Conservation (phyloP, 2,888 invertebrate genomes). For the Archips xylosteana region DNA sequence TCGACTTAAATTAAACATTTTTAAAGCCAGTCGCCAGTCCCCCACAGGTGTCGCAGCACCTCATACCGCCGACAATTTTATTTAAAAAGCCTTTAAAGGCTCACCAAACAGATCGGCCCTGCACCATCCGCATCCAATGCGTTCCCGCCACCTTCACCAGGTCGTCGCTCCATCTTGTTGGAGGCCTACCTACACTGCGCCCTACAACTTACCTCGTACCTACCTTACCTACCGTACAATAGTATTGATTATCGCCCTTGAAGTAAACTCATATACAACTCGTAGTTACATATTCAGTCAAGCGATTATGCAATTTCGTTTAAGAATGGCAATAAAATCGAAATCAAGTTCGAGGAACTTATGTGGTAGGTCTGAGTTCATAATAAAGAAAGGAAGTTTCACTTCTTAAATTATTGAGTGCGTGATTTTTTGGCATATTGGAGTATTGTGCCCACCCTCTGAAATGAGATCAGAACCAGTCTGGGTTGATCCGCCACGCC, state of each 20-base stretch:
- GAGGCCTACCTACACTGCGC: no score
- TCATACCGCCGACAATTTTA: neutral
- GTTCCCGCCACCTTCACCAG: no score
- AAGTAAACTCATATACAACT: neutral
- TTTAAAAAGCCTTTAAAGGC: neutral
- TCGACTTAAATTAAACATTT: no score
- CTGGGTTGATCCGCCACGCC: conserved; percentile 53
- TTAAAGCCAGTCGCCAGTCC: no score
- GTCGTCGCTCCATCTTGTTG: no score
- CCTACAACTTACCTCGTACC: no score
- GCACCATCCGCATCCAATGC: no score
- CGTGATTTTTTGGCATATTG: conserved; percentile 63
- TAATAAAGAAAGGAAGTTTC: conserved; percentile 60
- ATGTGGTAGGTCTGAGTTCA: conserved; percentile 53
- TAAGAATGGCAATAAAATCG: conserved; percentile 43
- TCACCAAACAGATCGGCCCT: no score
- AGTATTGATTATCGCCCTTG: neutral
- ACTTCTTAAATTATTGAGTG: conserved; percentile 52
- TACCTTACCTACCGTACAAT: neutral
- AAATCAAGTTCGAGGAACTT: conserved; percentile 43
- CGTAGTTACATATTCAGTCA: conserved; percentile 13
- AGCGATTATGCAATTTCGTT: conserved; percentile 46
- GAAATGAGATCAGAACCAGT: conserved; percentile 59
- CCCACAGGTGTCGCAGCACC: no score
- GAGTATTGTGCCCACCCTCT: conserved; percentile 64